Base-by-base conservation (phyloP, 2,888 invertebrate species). In the Philonicus albiceps region DNA sequence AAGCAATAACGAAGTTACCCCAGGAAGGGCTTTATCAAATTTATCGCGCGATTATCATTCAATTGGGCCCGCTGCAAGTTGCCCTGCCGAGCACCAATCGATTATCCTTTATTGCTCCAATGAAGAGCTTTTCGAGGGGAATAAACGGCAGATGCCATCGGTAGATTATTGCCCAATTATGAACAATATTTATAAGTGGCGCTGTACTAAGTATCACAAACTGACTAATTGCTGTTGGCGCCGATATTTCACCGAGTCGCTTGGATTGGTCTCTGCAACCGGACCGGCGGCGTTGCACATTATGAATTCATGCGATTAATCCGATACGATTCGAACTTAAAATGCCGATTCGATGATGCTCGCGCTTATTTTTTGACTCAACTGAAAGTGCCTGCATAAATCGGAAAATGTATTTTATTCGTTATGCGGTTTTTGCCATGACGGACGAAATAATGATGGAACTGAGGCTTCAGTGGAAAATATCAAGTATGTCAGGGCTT, bases 21-120 rank as follows among this genome's bases (percentile, higher is more conserved):
- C 78, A 43, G 64, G 34, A 74, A 74, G 37, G 31, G 64, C 31
- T 19, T 19, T 55, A 84, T 84, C 49, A 73, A 84, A 84, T 84
- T 84, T 73, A 84, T 84, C 84, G 73, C 53, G 31, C 84, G 84
- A 84, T 84, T 84, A 84, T 84, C 84, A 84, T 84, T 84, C 84
- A 84, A 84, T 84, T 84, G 84, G 22, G 30, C 27, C 40, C 40
- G 43, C 27, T 84, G 72, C 72, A 43, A 84, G 73, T 84, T 73
- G 72, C 73, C 22, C 64, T 64, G 73, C 19, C 22, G 43, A 84
- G 73, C 43, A 13, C 27, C 64, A 19, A 84, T 84, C 73, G 73
- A 84, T 84, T 84, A 43, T 73, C 84, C 31, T 73, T 84, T 84
- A 84, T 84, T 73, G 30, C 73, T 34, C 37, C 73, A 84, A 84